Evolutionary conservation across 2,113 vertebrate species (phyloP).

Genomic region (Bathybates hornii): DNA sequence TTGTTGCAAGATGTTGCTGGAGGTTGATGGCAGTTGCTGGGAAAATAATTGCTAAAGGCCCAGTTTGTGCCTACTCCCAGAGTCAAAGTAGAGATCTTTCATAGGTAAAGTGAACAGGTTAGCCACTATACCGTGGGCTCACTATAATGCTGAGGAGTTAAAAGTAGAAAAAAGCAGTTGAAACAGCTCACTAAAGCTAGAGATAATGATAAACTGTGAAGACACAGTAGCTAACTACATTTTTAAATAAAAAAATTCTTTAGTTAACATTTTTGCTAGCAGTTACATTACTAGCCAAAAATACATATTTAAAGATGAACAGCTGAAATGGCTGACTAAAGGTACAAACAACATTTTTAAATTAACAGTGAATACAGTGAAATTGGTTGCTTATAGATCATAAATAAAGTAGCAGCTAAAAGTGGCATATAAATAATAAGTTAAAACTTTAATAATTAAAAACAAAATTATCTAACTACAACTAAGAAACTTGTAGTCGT

Average conservation of each 20-base stretch:
- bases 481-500: not conserved
- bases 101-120: not conserved
- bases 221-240: not conserved
- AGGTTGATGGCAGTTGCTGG: not conserved
- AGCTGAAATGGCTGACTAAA: not conserved
- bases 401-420: not conserved
- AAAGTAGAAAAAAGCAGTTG: not conserved
- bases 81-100: not conserved
- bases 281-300: not conserved
- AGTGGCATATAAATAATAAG: not conserved
- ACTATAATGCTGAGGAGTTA: not conserved
- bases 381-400: not conserved
- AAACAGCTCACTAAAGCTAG: not conserved
- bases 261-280: not conserved
- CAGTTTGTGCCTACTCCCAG: not conserved
- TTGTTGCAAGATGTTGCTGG: not conserved
- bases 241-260: not conserved
- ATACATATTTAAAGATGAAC: rapidly evolving
- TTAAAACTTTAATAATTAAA: not conserved
- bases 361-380: not conserved
- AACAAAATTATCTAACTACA: not conserved
- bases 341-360: not conserved
- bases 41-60: not conserved
- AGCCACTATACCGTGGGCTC: not conserved
- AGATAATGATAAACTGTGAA: not conserved